Conservation (phyloP, 2,797 vertebrate genomes). For the Pseudomugil gertrudae region DNA sequence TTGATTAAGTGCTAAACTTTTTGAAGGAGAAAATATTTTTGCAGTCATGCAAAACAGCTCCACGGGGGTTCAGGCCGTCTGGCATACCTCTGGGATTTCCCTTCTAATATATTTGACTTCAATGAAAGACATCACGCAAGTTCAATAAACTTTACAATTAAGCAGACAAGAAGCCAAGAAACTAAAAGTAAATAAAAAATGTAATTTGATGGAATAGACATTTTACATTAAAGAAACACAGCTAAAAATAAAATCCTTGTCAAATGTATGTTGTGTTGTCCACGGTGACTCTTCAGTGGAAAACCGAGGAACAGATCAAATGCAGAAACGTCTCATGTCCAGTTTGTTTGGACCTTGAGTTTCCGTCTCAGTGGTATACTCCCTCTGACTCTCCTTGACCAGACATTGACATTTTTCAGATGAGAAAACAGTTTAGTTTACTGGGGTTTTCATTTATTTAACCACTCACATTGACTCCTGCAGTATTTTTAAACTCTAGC, state of each 20-base stretch:
- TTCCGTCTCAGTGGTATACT: conserved; percentile 27
- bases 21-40: conserved; percentile 11
- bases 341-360: conserved; percentile 12
- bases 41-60: conserved; percentile 34
- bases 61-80: conserved; percentile 48
- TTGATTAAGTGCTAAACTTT: conserved; percentile 32
- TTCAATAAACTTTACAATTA: conserved; percentile 45
- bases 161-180: conserved; percentile 30
- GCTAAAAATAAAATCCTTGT: conserved; percentile 22
- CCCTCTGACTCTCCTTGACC: conserved; percentile 40
- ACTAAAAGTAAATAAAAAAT: conserved; percentile 3
- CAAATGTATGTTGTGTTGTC: conserved; percentile 7
- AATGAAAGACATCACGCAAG: conserved; percentile 44
- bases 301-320: conserved; percentile 17
- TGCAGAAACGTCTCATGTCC: conserved; percentile 11
- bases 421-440: conserved; percentile 34
- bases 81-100: conserved; percentile 47
- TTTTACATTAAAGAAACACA: conserved; percentile 14
- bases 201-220: conserved; percentile 1
- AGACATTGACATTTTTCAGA: conserved; percentile 44
- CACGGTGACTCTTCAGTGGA: conserved; percentile 10
- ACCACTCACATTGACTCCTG: conserved; percentile 32
- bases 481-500: conserved; percentile 46
- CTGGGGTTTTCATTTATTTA: conserved; percentile 36
- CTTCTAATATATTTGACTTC: conserved; percentile 40